Evolutionary conservation across 2,888 invertebrate species (phyloP).

Genomic region (Phasia obesa): DNA sequence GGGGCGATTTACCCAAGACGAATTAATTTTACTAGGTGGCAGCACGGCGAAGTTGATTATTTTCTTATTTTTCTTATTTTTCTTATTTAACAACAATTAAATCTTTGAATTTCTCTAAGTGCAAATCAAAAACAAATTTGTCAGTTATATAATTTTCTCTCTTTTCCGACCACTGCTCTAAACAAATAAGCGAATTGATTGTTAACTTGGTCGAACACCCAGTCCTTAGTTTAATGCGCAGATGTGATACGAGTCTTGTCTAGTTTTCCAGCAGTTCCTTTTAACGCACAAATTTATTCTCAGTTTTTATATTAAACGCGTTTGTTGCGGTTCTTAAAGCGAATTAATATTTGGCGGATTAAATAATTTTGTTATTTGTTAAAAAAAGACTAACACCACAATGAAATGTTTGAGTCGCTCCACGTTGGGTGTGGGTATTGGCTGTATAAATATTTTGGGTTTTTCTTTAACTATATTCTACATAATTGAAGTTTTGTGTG

Average conservation of each 20-base stretch:
- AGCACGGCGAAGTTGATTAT: no score
- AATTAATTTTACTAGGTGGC: no score
- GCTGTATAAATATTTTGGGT: conserved; percentile 23
- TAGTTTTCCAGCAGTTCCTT: neutral
- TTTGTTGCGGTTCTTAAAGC: conserved; percentile 10
- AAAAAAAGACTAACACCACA: neutral
- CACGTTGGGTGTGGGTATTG: conserved; percentile 31
- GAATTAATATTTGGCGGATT: neutral
- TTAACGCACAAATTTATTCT: neutral
- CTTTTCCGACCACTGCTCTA: no score
- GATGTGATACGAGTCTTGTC: neutral
- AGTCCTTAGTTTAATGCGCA: neutral
- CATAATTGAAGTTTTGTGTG: conserved; percentile 18
- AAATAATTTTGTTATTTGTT: neutral
- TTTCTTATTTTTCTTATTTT: no score
- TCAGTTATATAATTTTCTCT: no score
- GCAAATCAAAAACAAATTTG: no score
- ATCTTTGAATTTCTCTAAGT: no score
- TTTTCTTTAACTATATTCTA: conserved; percentile 20
- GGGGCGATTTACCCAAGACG: no score
- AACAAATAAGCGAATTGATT: neutral
- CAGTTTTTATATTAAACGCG: neutral
- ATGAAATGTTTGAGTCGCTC: conserved; percentile 27
- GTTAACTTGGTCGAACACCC: neutral
- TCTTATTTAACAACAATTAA: no score